Evolutionary conservation across 1,140 invertebrate species (phyloP).

Genomic region (Colletes latitarsis): DNA sequence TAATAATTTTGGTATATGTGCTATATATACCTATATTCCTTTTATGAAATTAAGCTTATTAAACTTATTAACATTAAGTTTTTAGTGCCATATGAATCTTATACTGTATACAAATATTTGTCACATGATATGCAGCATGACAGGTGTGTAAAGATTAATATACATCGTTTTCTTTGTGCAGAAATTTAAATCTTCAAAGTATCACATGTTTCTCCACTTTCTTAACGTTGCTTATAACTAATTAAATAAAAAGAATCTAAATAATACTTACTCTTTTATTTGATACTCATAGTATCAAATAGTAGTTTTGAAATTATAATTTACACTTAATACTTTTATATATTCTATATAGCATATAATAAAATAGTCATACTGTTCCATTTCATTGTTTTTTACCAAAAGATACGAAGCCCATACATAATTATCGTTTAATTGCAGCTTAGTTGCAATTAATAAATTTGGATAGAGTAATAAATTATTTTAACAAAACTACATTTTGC

Average conservation of each 20-base stretch:
- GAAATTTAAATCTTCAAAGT: slow-evolving; percentile 21
- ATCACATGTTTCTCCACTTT: slow-evolving; percentile 14
- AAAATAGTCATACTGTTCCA: not conserved
- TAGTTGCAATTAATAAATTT: not conserved
- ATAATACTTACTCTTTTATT: not conserved
- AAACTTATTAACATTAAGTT: not conserved
- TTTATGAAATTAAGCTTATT: slow-evolving; percentile 3
- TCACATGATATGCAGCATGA: slow-evolving; percentile 3
- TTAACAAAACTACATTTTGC: not conserved
- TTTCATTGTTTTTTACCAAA: not conserved
- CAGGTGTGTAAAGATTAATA: not conserved
- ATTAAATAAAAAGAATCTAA: slow-evolving; percentile 15
- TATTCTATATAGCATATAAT: not conserved
- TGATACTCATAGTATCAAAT: not conserved
- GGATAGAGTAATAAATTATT: not conserved
- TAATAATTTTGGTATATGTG: not conserved
- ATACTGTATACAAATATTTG: slow-evolving; percentile 20
- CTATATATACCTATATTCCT: not conserved
- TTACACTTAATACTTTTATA: not conserved
- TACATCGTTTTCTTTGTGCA: slow-evolving; percentile 29
- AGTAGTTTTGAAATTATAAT: slow-evolving; percentile 6
- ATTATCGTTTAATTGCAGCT: no score
- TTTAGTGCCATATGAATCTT: slow-evolving; percentile 23
- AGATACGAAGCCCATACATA: no score
- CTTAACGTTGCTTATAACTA: not conserved